These are phyloP conservation scores for Rhegmatorhina hoffmannsi DNA, from an alignment of 2,113 vertebrate species.

Conservation along the genomic window DNA sequence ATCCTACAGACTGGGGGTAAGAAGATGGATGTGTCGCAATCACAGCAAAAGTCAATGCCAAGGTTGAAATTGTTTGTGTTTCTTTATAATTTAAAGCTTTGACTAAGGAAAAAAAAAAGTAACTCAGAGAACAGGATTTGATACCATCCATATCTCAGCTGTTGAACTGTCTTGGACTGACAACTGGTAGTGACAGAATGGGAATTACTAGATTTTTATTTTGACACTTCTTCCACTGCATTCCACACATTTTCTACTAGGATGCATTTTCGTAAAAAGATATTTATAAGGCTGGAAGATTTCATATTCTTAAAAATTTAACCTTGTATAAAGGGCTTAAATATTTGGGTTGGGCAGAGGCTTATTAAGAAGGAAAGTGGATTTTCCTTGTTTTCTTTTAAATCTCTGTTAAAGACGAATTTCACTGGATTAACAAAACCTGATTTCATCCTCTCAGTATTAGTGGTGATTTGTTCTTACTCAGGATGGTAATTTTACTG, in stretches of 20 bases:
- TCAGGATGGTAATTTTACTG: neutral
- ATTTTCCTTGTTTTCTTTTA: neutral
- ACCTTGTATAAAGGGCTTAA: neutral
- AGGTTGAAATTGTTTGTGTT: neutral
- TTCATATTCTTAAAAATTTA: neutral
- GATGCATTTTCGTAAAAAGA: neutral
- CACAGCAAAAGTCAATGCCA: neutral
- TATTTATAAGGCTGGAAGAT: neutral
- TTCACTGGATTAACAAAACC: neutral
- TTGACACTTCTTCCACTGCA: neutral
- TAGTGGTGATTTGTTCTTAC: neutral
- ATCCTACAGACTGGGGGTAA: neutral
- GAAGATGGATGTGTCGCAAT: neutral
- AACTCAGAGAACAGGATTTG: neutral
- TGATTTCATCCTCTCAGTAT: neutral
- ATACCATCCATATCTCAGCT: neutral
- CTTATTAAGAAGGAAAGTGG: neutral
- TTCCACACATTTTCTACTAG: neutral
- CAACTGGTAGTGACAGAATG: neutral
- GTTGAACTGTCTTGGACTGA: neutral
- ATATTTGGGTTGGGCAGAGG: neutral
- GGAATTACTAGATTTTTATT: neutral
- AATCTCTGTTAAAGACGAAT: neutral
- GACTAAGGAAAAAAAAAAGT: neutral
- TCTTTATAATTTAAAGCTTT: neutral